Evolutionary conservation across 2,797 vertebrate species (phyloP).

Genomic region (Sphenodon punctatus): DNA sequence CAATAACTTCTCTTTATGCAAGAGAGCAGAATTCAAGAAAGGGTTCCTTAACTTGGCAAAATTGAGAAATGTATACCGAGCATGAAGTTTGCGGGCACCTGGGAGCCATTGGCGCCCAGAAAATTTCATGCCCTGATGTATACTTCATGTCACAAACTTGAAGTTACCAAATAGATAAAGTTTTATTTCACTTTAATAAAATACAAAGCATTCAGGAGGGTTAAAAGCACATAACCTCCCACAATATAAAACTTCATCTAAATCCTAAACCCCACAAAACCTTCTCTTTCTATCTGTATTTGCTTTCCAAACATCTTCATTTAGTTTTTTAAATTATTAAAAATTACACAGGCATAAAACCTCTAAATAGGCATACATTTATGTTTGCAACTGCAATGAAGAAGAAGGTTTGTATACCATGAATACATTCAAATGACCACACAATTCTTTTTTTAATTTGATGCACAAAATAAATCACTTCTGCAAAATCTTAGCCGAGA

Average conservation of each 20-base stretch:
- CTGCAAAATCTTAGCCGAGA: not conserved
- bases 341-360: not conserved
- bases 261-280: no score
- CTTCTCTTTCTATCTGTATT: no score
- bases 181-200: not conserved
- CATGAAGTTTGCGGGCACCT: no score
- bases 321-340: not conserved
- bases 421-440: not conserved
- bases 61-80: no score
- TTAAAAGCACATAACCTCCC: no score
- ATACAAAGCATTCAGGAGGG: not conserved
- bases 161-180: not conserved
- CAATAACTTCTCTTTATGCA: not conserved
- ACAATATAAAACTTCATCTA: no score
- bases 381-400: not conserved
- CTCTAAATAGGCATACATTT: not conserved
- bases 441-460: not conserved
- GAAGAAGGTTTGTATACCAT: not conserved
- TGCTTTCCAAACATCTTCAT: not conserved
- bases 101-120: no score
- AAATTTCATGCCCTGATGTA: no score
- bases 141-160: no score
- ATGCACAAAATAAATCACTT: not conserved
- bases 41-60: no score
- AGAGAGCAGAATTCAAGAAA: not conserved